These are phyloP conservation scores for Phoebastria nigripes DNA, from an alignment of 2,797 vertebrate species.

Conservation along the genomic window DNA sequence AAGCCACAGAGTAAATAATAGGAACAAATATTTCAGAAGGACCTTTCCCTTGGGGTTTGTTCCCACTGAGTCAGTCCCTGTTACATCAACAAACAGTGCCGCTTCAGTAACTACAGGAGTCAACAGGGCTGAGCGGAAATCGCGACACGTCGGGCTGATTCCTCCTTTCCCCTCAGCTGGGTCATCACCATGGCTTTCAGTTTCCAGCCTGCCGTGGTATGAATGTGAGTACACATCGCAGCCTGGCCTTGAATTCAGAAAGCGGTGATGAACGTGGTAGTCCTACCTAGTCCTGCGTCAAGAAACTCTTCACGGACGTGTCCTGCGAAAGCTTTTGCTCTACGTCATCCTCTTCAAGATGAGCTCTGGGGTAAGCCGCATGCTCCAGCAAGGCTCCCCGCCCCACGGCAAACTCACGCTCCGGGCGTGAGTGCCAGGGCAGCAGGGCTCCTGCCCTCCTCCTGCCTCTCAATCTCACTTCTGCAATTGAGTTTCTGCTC, in stretches of 20 bases:
- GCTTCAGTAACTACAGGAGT: not conserved
- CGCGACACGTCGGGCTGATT: not conserved
- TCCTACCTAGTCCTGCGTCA: rapidly evolving
- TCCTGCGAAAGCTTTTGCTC: not conserved
- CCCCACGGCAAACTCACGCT: not conserved
- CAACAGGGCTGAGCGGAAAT: not conserved
- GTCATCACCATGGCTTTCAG: not conserved
- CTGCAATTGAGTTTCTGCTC: not conserved
- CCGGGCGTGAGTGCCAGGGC: not conserved
- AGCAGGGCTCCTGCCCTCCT: not conserved
- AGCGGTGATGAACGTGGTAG: rapidly evolving
- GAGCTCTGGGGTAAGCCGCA: not conserved
- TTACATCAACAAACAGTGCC: conserved; percentile 23
- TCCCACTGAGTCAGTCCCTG: conserved; percentile 56
- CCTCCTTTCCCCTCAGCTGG: not conserved
- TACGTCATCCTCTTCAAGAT: not conserved
- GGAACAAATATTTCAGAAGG: conserved; percentile 44
- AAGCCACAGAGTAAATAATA: conserved; percentile 35
- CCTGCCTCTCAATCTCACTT: not conserved
- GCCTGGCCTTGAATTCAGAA: not conserved
- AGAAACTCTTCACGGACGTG: not conserved
- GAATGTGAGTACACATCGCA: not conserved
- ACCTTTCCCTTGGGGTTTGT: conserved; percentile 29
- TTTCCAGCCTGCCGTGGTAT: not conserved
- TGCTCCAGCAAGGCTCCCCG: not conserved